Conservation (phyloP, 2,113 vertebrate species). For the Callionymus lyra region DNA sequence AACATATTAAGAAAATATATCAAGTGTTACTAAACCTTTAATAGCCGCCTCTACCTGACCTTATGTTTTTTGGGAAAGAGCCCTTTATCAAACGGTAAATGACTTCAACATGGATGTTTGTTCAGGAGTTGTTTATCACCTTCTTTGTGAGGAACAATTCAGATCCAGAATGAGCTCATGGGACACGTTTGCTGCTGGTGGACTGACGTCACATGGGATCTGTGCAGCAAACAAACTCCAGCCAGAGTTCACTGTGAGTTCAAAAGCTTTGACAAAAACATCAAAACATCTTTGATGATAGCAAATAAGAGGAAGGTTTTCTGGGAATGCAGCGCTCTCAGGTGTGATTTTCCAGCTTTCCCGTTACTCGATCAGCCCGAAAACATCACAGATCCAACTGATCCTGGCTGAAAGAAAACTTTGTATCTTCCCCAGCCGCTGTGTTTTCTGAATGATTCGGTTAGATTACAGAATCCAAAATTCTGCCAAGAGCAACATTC, state of each 20-base stretch:
- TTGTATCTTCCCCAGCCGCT: neutral
- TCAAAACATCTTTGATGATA: constrained; percentile 49
- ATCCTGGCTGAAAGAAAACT: constrained; percentile 20
- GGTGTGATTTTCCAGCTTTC: constrained; percentile 27
- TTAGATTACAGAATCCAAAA: constrained; percentile 2
- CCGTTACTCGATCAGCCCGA: constrained; percentile 20
- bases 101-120: constrained; percentile 5
- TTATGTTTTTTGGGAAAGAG: too few species aligned
- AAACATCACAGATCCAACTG: constrained; percentile 8
- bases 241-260: constrained; percentile 39
- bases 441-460: constrained; percentile 20
- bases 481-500: too few species aligned
- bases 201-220: constrained; percentile 16
- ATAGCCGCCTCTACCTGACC: too few species aligned
- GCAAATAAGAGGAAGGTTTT: constrained; percentile 36
- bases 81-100: neutral
- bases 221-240: constrained; percentile 30
- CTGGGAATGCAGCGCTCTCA: constrained; percentile 32
- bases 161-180: constrained; percentile 25
- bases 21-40: too few species aligned
- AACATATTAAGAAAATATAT: too few species aligned
- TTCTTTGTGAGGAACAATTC: constrained; percentile 2
- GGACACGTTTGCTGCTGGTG: constrained; percentile 20
- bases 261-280: constrained; percentile 33
- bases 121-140: neutral